Percentiles rank a stretch among this genome's conserved stretches.
phyloP scores from a whole-genome alignment of 2,113 vertebrate genomes.

The Aramus guarauna region DNA sequence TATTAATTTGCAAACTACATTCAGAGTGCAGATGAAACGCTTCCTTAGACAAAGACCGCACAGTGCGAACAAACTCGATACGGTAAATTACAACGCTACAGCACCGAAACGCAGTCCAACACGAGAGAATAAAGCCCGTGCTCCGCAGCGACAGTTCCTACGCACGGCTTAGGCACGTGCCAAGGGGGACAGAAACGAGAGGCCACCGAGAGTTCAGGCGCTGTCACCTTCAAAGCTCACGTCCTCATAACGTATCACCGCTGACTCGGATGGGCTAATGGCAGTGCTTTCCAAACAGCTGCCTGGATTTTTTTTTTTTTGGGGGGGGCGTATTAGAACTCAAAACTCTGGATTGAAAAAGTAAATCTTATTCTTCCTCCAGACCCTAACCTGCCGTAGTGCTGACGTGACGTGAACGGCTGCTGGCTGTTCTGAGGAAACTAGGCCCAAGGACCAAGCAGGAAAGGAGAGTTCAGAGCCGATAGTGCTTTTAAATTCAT shows the following conservation, averaged over 20 bases:
- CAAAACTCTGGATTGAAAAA: background rate
- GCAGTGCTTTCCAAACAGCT: background rate
- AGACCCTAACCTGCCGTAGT: background rate
- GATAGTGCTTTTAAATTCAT: background rate
- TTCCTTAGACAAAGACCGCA: background rate
- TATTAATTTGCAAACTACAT: background rate
- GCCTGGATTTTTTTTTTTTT: background rate
- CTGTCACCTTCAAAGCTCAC: background rate
- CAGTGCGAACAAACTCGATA: background rate
- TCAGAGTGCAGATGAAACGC: background rate
- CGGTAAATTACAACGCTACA: background rate
- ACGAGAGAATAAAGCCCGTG: background rate
- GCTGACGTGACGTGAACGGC: background rate
- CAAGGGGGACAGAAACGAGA: background rate
- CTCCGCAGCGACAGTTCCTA: background rate
- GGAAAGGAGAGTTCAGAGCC: background rate
- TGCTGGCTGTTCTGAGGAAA: background rate
- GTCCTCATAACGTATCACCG: background rate
- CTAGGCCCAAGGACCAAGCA: background rate
- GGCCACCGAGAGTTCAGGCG: background rate
- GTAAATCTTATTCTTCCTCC: background rate
- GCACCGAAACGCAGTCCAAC: background rate
- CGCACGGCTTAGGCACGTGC: rapidly evolving
- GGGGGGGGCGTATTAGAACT: background rate
- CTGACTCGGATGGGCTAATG: background rate